Conservation (phyloP, 2,888 invertebrate genomes). For the Philhelius pedissequus region DNA sequence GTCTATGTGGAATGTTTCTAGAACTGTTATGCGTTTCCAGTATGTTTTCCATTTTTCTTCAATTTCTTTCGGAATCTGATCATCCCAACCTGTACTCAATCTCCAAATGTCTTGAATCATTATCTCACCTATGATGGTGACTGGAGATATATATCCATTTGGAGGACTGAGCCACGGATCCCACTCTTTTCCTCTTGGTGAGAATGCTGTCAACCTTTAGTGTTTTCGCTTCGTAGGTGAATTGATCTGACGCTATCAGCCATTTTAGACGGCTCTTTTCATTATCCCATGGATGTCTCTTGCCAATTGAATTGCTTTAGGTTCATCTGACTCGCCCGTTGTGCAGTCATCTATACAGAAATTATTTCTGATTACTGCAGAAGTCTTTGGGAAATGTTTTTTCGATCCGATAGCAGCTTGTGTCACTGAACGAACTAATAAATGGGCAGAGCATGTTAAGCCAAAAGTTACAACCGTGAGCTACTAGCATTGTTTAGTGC, state of each 20-base stretch:
- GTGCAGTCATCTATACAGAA: too few relatives aligned
- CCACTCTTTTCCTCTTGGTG: neutral
- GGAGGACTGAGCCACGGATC: constrained; percentile 22
- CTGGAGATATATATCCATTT: constrained; percentile 19
- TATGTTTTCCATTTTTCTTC: constrained; percentile 7
- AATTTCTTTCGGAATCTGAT: neutral
- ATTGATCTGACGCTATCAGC: constrained; percentile 4
- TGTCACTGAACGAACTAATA: too few relatives aligned
- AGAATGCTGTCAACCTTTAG: neutral
- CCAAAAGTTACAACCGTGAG: too few relatives aligned
- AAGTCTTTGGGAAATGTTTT: too few relatives aligned
- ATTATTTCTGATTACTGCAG: too few relatives aligned
- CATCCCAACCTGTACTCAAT: constrained; percentile 31
- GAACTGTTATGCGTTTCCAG: neutral
- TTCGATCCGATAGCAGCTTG: too few relatives aligned
- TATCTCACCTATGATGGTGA: constrained; percentile 6
- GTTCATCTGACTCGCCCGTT: too few relatives aligned
- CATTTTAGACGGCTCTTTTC: constrained; percentile 16
- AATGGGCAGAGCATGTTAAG: too few relatives aligned
- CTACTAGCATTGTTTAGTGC: too few relatives aligned
- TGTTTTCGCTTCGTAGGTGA: constrained; percentile 25
- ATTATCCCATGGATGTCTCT: neutral
- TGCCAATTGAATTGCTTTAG: neutral
- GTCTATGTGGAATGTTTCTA: constrained; percentile 15
- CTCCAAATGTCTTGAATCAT: constrained; percentile 25